These are phyloP conservation scores for Pollenia angustigena DNA, from an alignment of 2,888 invertebrate species.

Conservation along the genomic window DNA sequence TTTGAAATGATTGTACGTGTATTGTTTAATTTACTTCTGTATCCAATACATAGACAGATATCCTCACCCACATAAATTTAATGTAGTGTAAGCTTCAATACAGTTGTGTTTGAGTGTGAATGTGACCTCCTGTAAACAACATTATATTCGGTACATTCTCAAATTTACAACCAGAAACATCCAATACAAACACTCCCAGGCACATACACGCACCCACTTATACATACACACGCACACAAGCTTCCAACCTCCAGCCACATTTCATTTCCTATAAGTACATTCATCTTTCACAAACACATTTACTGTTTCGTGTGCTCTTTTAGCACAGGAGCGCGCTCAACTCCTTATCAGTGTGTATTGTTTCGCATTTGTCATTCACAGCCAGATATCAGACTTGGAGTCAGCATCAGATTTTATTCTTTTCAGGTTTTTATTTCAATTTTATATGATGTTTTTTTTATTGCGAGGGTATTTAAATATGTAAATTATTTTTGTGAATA, in stretches of 20 bases:
- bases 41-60: not conserved
- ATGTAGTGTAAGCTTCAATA: not conserved
- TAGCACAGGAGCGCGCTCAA: constrained; percentile 10
- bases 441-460: constrained; percentile 13
- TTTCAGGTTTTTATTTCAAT: constrained; percentile 25
- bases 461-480: constrained; percentile 61
- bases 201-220: not conserved
- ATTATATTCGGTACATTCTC: constrained; percentile 53
- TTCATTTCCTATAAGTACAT: constrained; percentile 39
- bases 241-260: constrained; percentile 5
- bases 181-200: not conserved
- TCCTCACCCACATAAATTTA: not conserved
- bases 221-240: not conserved
- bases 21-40: constrained; percentile 31
- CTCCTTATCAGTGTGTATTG: constrained; percentile 60
- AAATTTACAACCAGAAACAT: constrained; percentile 42
- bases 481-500: constrained; percentile 63
- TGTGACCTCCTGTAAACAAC: constrained; percentile 66
- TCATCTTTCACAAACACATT: constrained; percentile 45
- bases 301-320: constrained; percentile 18
- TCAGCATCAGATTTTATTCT: constrained; percentile 48
- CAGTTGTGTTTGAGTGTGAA: constrained; percentile 19
- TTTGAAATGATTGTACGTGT: constrained; percentile 51
- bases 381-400: constrained; percentile 68
- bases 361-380: constrained; percentile 71